Base-by-base conservation (phyloP, 2,797 vertebrate species). In the Echiichthys vipera region DNA sequence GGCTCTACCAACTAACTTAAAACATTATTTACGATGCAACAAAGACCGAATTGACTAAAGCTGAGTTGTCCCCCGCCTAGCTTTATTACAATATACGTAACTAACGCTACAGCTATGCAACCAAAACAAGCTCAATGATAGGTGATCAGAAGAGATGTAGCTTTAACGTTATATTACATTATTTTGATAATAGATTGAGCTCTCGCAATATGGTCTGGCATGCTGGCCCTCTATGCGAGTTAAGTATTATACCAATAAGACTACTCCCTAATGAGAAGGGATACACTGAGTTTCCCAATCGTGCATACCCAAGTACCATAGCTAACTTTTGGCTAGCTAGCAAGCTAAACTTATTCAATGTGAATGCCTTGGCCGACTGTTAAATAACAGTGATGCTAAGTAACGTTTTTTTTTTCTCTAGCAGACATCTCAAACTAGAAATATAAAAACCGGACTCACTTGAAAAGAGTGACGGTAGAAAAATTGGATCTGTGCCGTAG, bases 261-360 rank as follows among this genome's bases (percentile, higher is more conserved):
- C 7, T 56, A 8, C 15, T 1, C 7, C 12, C 7, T 2, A 7
- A 29, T 17, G 3, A 73, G 70, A 36, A 9, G 18, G 8, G 22
- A 3, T n/a, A 40, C 10, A 15, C n/a, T 2, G 7, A 46, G 20
- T 20, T 20, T 39, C 1, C 3, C 45, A 50, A 67, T 37, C 25
- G 20, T 37, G 11, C 25, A 45, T 13, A 36, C 34, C 12, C n/a
- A 71, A 72, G 76, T 64, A 78, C 47, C 37, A 30, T 58, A 37
- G 87, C 89, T 92, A 91, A 86, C 76, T 89, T 84, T 58, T 5
- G 18, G 67, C 78, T 89, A 88, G 82, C 84, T 72, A 73, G 45
- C 77, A 8, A 71, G 86, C 88, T 91, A 80, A 89, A 91, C 66
- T 81, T 88, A 69, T 71, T 61, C 39, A 79, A 58, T 24, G 29